Conservation (phyloP, 2,113 vertebrate species). For the Neogale vison region DNA sequence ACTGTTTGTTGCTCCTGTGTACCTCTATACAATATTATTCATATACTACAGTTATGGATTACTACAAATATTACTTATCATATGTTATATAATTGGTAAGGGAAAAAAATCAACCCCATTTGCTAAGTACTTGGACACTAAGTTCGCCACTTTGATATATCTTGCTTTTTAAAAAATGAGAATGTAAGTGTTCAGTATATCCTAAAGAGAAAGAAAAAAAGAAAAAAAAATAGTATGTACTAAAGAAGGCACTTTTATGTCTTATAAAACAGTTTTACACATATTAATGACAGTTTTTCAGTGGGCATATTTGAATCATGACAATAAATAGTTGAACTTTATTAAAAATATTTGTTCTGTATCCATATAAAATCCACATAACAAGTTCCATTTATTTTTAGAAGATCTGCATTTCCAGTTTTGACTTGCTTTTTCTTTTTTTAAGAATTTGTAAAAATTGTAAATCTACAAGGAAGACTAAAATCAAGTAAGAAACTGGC, state of each 20-base stretch:
- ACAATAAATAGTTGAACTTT: background rate
- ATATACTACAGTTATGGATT: background rate
- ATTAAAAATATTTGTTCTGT: conserved; percentile 34
- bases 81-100: background rate
- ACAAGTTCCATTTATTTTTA: conserved; percentile 42
- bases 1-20: background rate
- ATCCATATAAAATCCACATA: background rate
- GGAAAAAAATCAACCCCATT: background rate
- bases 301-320: background rate
- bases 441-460: conserved; percentile 97
- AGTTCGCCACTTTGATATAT: background rate
- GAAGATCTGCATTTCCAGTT: conserved; percentile 56
- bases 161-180: conserved; percentile 18
- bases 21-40: background rate
- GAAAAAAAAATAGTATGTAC: background rate
- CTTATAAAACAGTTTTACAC: background rate
- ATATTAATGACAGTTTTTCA: background rate
- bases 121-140: background rate
- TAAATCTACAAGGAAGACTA: conserved; percentile 96
- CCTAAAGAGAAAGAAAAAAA: background rate
- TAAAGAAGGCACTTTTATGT: background rate
- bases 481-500: conserved; percentile 99
- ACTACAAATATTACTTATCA: background rate
- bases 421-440: conserved; percentile 60
- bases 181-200: background rate